phyloP scores from a whole-genome alignment of 2,113 vertebrate species.

The Oenanthe melanoleuca region DNA sequence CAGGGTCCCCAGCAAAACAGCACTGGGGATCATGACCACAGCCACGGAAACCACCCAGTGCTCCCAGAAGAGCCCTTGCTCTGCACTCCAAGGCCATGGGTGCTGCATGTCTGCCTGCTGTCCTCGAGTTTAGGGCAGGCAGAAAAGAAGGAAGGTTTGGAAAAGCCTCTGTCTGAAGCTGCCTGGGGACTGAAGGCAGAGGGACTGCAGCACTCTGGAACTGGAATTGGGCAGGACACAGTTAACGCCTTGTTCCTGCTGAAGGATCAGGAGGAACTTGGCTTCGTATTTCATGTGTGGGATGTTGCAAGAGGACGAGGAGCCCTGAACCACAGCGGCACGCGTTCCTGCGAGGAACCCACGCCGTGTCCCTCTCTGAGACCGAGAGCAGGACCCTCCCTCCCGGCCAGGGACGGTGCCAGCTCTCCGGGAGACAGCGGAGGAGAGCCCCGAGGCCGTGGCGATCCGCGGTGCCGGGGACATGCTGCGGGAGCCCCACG shows the following conservation, averaged over 20 bases:
- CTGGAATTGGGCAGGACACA: slow-evolving; percentile 11
- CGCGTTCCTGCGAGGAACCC: background rate
- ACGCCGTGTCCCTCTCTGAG: background rate
- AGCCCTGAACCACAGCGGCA: slow-evolving; percentile 22
- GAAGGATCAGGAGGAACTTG: slow-evolving; percentile 50
- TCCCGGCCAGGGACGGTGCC: background rate
- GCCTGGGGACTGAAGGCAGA: background rate
- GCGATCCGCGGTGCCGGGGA: background rate
- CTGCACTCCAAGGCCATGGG: background rate
- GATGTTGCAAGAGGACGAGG: slow-evolving; percentile 48
- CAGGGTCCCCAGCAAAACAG: background rate
- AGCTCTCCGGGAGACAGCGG: background rate
- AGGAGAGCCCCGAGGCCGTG: background rate
- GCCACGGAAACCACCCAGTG: fast-evolving
- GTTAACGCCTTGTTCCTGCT: slow-evolving; percentile 14
- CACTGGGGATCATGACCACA: background rate
- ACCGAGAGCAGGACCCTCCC: background rate
- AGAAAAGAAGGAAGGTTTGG: background rate
- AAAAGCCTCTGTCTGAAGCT: background rate
- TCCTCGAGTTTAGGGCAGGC: background rate
- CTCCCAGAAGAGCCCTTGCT: background rate
- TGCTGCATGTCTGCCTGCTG: background rate
- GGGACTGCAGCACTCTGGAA: background rate
- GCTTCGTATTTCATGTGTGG: slow-evolving; percentile 43
- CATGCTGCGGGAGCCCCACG: background rate